These are phyloP conservation scores for Leptoteleia sp. DNA, from an alignment of 1,140 invertebrate genomes.

Conservation along the genomic window DNA sequence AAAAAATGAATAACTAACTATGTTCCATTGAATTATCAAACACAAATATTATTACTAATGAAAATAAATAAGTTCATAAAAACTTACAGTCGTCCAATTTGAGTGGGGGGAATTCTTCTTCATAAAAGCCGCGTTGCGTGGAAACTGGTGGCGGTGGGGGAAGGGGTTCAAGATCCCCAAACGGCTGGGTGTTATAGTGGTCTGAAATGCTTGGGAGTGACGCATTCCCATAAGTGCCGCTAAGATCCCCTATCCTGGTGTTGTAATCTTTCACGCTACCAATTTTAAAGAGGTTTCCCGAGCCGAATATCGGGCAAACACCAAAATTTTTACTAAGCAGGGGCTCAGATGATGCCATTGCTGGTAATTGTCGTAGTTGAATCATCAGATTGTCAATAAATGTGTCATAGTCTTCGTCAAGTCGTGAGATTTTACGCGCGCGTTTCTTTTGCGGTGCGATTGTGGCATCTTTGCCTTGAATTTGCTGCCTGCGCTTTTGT, in stretches of 20 bases:
- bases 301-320: slow-evolving; percentile 90
- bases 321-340: slow-evolving; percentile 90
- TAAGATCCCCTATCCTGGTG: slow-evolving; percentile 87
- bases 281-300: slow-evolving; percentile 88
- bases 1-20: too few species aligned
- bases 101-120: slow-evolving; percentile 94
- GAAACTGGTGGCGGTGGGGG: slow-evolving; percentile 86
- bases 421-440: slow-evolving; percentile 89
- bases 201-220: slow-evolving; percentile 86
- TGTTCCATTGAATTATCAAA: too few species aligned
- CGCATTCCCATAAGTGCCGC: slow-evolving; percentile 88
- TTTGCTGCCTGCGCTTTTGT: slow-evolving; percentile 87
- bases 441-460: slow-evolving; percentile 87
- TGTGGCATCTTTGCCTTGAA: slow-evolving; percentile 83
- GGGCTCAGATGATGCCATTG: slow-evolving; percentile 94
- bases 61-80: slow-evolving; percentile 11
- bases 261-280: slow-evolving; percentile 85
- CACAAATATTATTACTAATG: too few species aligned
- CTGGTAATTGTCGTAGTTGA: slow-evolving; percentile 90
- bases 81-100: slow-evolving; percentile 85
- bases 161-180: slow-evolving; percentile 87
- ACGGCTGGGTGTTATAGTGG: slow-evolving; percentile 91
- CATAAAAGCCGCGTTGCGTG: slow-evolving; percentile 95
- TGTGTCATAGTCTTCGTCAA: slow-evolving; percentile 95
- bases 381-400: slow-evolving; percentile 93